A percentile compares a stretch with the other conserved stretches of the same genome.
Conservation (phyloP, 2,797 vertebrate species). For the Ibycter americanus region DNA sequence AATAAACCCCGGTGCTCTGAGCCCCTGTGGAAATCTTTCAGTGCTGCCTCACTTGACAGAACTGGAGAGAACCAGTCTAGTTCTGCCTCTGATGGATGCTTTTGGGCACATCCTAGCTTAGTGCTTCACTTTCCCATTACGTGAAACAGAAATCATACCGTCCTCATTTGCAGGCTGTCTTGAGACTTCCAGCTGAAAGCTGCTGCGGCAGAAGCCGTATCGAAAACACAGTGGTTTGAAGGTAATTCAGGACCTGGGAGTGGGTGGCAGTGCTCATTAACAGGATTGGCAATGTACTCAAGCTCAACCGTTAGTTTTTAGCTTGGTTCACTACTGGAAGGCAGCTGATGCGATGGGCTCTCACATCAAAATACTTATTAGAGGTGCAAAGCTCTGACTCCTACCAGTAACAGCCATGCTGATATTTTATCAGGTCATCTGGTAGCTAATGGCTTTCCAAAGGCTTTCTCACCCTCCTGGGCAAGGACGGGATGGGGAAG, state of each 20-base stretch:
- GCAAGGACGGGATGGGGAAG: neutral
- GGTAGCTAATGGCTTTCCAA: neutral
- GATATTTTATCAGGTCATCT: neutral
- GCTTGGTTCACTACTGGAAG: neutral
- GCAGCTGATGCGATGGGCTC: neutral
- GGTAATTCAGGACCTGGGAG: neutral
- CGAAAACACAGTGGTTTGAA: neutral
- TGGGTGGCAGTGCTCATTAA: neutral
- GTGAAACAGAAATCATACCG: neutral
- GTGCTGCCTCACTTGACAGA: neutral
- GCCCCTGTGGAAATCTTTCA: neutral
- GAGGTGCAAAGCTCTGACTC: neutral
- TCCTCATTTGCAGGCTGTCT: neutral
- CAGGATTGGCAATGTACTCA: neutral
- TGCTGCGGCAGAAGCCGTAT: rapidly evolving
- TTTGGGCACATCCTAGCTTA: neutral
- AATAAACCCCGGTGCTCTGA: neutral
- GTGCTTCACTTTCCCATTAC: neutral
- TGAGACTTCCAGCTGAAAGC: neutral
- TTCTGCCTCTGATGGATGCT: neutral
- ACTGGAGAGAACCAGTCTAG: neutral
- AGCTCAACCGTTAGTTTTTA: neutral
- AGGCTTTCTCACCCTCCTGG: neutral
- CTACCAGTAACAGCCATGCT: neutral
- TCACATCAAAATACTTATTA: neutral